Evolutionary conservation across 1,140 invertebrate genomes (phyloP), one percentile per base, ranked within the genome.

Genomic region (Proctacanthus coquilletti): DNA sequence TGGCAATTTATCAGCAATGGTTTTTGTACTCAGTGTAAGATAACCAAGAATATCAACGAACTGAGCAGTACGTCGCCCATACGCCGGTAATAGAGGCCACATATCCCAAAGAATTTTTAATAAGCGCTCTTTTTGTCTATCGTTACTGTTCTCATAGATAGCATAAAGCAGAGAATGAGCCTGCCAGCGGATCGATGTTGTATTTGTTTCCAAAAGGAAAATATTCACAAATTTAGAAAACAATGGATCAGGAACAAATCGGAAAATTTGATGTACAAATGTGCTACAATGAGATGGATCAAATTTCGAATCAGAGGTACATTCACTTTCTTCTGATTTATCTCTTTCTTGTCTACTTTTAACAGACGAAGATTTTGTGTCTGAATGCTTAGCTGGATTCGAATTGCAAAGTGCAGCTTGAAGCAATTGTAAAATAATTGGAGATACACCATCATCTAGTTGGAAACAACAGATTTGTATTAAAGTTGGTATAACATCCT

Each of bases 21-120:
- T 49, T 18, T 53, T 47, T 0, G 75, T 88, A 55, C 86, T 88
- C 0, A 94, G 65, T 0, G 85, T 84, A 51, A 94, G 87, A 60
- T 89, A 95, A 1, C 92, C 93, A 1, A 97, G 69, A 0, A 98
- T 65, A 61, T 98, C 93, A 1, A 96, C 91, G 66, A 96, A 97
- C 61, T 97, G 93, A 0, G 86, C 80, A 3, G 91, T 89, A 61
- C 95, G 88, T 1, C 84, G 69, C 2, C 93, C 94, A 56, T 92
- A 95, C 35, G 79, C 74, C 1, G 88, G 86, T 21, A 97, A 65
- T 30, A 84, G 66, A 2, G 85, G 85, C 92, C 93, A 97, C 20
- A 97, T 60, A 29, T 72, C 74, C 91, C 91, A 95, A 46, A 96
- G 64, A 4, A 91, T 63, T 36, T 84, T 80, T 0, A 95, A 63